A percentile compares a stretch with the other conserved stretches of the same genome.
Conservation (phyloP, 2,113 vertebrate genomes). For the Pithys albifrons region DNA sequence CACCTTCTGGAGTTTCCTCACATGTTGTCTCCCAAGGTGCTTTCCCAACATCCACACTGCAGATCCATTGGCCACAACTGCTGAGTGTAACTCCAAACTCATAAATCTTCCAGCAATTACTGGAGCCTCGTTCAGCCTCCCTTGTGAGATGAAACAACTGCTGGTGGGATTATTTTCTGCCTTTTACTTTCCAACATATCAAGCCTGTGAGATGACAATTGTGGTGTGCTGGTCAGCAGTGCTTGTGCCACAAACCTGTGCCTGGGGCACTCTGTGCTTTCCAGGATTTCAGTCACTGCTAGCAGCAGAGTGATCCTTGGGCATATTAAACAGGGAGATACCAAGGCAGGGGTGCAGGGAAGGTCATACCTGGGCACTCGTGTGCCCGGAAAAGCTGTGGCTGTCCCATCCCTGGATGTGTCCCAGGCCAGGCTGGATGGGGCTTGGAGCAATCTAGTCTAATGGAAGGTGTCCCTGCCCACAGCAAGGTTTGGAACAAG, state of each 20-base stretch:
- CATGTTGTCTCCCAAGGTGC: background rate
- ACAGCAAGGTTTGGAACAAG: background rate
- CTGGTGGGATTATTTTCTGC: background rate
- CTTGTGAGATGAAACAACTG: background rate
- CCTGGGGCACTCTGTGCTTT: background rate
- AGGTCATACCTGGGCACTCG: no score
- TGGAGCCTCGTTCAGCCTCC: background rate
- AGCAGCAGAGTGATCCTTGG: background rate
- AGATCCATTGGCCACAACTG: background rate
- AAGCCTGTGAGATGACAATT: background rate
- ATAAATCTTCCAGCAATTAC: slow-evolving; percentile 23
- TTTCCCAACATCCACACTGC: background rate
- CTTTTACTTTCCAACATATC: background rate
- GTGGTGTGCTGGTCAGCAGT: background rate
- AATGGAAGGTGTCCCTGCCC: background rate
- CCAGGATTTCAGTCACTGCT: background rate
- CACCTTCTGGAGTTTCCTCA: slow-evolving; percentile 22
- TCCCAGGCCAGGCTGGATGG: background rate
- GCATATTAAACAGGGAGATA: background rate
- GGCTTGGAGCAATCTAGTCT: background rate
- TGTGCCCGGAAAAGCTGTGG: background rate
- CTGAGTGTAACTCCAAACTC: background rate
- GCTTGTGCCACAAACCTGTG: background rate
- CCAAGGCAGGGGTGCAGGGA: background rate
- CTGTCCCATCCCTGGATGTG: background rate